A percentile compares a stretch with the other conserved stretches of the same genome.
These are phyloP conservation scores for Theonella swinhoei DNA, from an alignment of 37 sponge, comb jelly and placozoan species.

Conservation along the genomic window DNA sequence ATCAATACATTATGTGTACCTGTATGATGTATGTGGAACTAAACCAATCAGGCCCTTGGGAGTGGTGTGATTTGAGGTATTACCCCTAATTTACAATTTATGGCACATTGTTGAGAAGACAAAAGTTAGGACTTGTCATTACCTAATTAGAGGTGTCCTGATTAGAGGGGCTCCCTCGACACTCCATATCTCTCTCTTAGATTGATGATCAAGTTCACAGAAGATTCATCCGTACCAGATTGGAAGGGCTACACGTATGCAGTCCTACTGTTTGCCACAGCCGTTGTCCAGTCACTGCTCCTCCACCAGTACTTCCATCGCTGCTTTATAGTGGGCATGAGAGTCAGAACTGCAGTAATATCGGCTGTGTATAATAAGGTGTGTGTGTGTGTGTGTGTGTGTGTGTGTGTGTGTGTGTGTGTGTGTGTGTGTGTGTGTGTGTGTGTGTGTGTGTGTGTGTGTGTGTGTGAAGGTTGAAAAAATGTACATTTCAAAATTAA, in stretches of 20 bases:
- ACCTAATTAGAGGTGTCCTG: too few relatives aligned
- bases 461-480: too few relatives aligned
- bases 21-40: too few relatives aligned
- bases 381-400: too few relatives aligned
- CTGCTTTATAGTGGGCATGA: slow-evolving; percentile 74
- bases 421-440: slow-evolving; percentile 28
- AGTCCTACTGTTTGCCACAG: slow-evolving; percentile 67
- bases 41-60: too few relatives aligned
- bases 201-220: slow-evolving; percentile 63
- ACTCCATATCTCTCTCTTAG: slow-evolving; percentile 41
- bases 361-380: slow-evolving; percentile 84
- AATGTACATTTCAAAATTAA: not conserved
- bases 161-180: too few relatives aligned
- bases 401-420: slow-evolving; percentile 28
- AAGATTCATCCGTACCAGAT: slow-evolving; percentile 31
- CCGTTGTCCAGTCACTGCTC: slow-evolving; percentile 75
- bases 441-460: slow-evolving; percentile 23
- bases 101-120: too few relatives aligned
- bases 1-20: too few relatives aligned
- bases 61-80: not conserved
- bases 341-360: slow-evolving; percentile 69
- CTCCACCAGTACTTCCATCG: slow-evolving; percentile 89
- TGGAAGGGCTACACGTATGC: slow-evolving; percentile 90
- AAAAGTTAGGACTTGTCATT: too few relatives aligned
- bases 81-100: not conserved